phyloP scores from a whole-genome alignment of 2,888 invertebrate genomes.

The Drosophila tanythrix region DNA sequence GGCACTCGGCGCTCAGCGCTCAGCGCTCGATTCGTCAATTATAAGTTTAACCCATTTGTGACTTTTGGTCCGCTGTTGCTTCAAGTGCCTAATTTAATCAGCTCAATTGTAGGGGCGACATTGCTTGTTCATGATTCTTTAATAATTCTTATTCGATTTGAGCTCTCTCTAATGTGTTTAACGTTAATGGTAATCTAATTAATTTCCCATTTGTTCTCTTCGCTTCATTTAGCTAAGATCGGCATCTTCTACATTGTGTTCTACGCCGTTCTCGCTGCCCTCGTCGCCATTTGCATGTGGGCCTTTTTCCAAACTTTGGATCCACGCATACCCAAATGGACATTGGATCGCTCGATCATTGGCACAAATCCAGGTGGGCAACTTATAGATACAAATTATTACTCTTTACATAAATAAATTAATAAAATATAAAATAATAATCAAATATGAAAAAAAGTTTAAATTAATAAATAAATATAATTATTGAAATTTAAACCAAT shows the following conservation, averaged over 20 bases:
- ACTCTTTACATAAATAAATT: background rate
- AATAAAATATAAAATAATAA: background rate
- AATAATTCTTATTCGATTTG: slow-evolving; percentile 32
- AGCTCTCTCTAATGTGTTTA: slow-evolving; percentile 25
- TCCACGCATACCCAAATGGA: slow-evolving; percentile 95
- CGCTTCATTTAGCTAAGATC: slow-evolving; percentile 90
- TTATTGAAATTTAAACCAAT: background rate
- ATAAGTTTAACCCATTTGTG: slow-evolving; percentile 67
- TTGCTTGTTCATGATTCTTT: slow-evolving; percentile 23
- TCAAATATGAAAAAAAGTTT: background rate
- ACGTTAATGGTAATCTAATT: slow-evolving; percentile 39
- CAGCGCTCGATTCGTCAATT: slow-evolving; percentile 45
- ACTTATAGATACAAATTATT: background rate
- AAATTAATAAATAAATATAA: background rate
- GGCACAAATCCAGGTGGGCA: slow-evolving; percentile 94
- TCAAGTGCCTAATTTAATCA: slow-evolving; percentile 74
- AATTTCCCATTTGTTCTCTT: background rate
- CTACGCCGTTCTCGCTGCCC: slow-evolving; percentile 95
- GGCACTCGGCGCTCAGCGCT: slow-evolving; percentile 2
- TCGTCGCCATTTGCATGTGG: slow-evolving; percentile 97
- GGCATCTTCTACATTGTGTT: slow-evolving; percentile 97
- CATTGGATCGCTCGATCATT: slow-evolving; percentile 93
- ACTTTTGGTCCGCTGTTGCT: slow-evolving; percentile 29
- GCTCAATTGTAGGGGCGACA: slow-evolving; percentile 51
- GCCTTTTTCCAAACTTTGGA: slow-evolving; percentile 96